Conservation (phyloP, 2,113 vertebrate genomes). For the Melanerpes formicivorus region DNA sequence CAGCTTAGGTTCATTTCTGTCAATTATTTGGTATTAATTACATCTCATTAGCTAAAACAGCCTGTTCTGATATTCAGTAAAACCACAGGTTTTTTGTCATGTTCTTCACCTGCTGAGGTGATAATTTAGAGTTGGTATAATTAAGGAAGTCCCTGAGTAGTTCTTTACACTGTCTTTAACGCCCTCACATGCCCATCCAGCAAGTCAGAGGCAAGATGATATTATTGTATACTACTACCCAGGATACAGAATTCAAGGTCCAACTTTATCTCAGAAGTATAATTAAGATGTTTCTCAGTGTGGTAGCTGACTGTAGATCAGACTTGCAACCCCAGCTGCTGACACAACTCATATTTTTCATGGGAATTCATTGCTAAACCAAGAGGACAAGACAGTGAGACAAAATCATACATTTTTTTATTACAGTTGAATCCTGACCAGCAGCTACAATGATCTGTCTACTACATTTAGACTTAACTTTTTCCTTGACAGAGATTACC, state of each 20-base stretch:
- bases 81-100: background rate
- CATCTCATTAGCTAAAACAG: background rate
- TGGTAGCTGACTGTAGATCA: background rate
- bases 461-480: background rate
- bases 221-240: background rate
- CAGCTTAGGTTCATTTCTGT: background rate
- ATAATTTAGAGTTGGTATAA: background rate
- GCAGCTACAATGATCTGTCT: background rate
- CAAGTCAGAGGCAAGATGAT: background rate
- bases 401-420: background rate
- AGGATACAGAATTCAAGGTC: background rate
- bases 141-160: background rate
- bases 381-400: background rate
- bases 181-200: background rate
- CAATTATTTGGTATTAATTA: background rate
- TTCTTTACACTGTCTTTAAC: background rate
- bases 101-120: background rate
- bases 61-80: background rate
- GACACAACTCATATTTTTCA: background rate
- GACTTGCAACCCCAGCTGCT: background rate
- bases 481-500: background rate
- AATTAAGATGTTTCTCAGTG: constrained; percentile 15
- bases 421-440: background rate
- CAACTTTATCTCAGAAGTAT: background rate
- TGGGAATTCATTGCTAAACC: background rate